Percentiles rank a stretch among this genome's conserved stretches.
Evolutionary conservation across 2,797 vertebrate species (phyloP).

Genomic region (Onychomys arenicola): DNA sequence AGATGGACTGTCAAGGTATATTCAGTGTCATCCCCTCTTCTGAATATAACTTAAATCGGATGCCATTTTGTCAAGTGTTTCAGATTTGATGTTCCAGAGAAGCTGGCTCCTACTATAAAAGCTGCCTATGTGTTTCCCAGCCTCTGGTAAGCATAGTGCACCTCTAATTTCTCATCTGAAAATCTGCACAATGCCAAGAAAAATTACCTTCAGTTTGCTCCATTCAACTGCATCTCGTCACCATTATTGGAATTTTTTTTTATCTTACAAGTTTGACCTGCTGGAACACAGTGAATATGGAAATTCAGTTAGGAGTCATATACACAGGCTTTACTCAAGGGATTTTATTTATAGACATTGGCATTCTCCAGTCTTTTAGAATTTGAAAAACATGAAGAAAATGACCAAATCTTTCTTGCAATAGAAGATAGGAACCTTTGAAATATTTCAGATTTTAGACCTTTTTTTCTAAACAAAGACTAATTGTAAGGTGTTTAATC

Average conservation of each 20-base stretch:
- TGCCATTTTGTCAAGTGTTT: slow-evolving; percentile 79
- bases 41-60: slow-evolving; percentile 76
- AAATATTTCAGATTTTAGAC: not conserved
- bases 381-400: slow-evolving; percentile 55
- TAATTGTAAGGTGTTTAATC: slow-evolving; percentile 33
- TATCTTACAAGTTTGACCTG: slow-evolving; percentile 62
- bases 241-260: not conserved
- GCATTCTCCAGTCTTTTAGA: slow-evolving; percentile 40
- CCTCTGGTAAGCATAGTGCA: not conserved
- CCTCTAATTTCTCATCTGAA: slow-evolving; percentile 59
- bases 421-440: not conserved
- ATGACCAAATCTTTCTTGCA: not conserved
- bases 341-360: slow-evolving; percentile 66
- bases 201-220: slow-evolving; percentile 58
- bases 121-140: slow-evolving; percentile 20
- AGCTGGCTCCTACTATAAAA: not conserved
- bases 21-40: slow-evolving; percentile 81
- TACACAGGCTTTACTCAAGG: slow-evolving; percentile 20
- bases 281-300: slow-evolving; percentile 47
- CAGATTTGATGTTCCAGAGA: slow-evolving; percentile 73
- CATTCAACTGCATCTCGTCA: slow-evolving; percentile 60
- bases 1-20: slow-evolving; percentile 82
- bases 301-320: slow-evolving; percentile 66
- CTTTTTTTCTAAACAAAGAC: not conserved
- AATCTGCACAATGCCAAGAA: slow-evolving; percentile 57